Conservation (phyloP, 2,113 vertebrate species). For the Glareola pratincola region DNA sequence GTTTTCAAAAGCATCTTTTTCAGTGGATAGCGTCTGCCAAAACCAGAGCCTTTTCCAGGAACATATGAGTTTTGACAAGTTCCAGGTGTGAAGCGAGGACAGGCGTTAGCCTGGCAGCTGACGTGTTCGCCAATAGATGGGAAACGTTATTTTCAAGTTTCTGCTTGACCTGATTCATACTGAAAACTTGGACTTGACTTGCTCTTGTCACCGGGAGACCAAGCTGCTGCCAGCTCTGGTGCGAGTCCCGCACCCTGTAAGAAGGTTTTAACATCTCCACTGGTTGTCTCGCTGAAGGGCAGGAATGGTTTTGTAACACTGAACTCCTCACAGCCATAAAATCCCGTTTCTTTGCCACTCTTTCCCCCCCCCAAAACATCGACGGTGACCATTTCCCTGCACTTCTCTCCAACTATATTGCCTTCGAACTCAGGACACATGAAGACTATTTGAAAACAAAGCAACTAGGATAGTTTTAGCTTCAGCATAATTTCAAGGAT, state of each 20-base stretch:
- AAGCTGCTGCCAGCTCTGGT: background rate
- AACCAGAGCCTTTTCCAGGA: background rate
- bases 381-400: background rate
- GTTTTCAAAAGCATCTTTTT: background rate
- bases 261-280: background rate
- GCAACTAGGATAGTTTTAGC: background rate
- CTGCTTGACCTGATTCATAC: background rate
- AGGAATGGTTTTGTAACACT: background rate
- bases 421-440: background rate
- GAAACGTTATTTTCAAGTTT: background rate
- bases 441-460: background rate
- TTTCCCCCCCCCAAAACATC: background rate
- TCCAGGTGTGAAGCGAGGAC: background rate
- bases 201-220: background rate
- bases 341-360: accelerated
- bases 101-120: background rate
- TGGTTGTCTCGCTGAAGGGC: background rate
- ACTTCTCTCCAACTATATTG: accelerated
- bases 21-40: background rate
- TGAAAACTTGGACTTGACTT: background rate
- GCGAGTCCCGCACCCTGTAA: too few species aligned
- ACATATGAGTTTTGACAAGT: background rate
- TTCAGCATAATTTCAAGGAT: background rate
- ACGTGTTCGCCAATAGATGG: accelerated
- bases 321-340: background rate